Evolutionary conservation across 2,797 vertebrate species (phyloP).

Genomic region (Pterois miles): DNA sequence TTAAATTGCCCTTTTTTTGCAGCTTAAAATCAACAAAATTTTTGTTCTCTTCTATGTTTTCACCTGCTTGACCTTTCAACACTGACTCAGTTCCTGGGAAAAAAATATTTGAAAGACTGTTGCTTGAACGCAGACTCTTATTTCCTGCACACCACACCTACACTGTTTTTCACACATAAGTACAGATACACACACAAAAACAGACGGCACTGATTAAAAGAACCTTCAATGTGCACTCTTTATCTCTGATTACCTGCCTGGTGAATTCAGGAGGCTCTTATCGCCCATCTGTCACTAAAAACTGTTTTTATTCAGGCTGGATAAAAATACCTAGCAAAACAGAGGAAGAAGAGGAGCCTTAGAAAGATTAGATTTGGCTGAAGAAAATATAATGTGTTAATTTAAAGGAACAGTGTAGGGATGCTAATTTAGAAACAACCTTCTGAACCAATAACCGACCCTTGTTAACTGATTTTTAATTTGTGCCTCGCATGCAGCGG

Average conservation of each 20-base stretch:
- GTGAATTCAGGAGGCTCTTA: neutral
- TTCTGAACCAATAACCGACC: too few species aligned
- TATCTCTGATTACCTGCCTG: too few species aligned
- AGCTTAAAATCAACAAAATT: too few species aligned
- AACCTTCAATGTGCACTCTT: too few species aligned
- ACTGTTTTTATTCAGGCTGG: neutral
- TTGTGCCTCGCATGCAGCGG: too few species aligned
- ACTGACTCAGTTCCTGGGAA: neutral
- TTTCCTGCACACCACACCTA: too few species aligned
- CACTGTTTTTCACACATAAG: too few species aligned
- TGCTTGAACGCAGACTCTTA: neutral
- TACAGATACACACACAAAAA: too few species aligned
- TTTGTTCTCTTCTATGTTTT: neutral
- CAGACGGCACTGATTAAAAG: too few species aligned
- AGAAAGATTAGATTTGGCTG: neutral
- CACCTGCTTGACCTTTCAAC: constrained; percentile 18
- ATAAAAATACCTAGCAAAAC: neutral
- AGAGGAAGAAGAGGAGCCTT: neutral
- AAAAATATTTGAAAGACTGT: neutral
- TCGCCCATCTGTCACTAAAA: neutral
- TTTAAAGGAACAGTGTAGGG: neutral
- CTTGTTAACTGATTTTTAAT: too few species aligned
- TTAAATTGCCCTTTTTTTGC: neutral
- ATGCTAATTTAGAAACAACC: too few species aligned
- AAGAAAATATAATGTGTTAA: neutral